phyloP scores from a whole-genome alignment of 30 jellyfish, hydroid and myxozoan species.

The Hydractinia echinata region DNA sequence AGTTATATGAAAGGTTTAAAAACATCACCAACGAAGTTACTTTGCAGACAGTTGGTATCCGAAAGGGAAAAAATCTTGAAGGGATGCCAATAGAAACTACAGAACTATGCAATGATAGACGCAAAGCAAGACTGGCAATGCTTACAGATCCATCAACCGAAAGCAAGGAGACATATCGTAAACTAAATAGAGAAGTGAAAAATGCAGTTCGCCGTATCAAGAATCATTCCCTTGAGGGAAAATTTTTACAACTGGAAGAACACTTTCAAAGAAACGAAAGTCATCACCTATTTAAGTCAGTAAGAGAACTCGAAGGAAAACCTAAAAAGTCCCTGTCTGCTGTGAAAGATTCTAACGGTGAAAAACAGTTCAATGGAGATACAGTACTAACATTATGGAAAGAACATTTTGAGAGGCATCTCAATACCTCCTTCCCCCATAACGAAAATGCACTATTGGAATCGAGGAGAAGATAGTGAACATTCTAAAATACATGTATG shows the following conservation, averaged over 20 bases:
- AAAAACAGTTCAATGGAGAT: not conserved
- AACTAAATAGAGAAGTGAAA: conserved; percentile 31
- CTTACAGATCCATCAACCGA: conserved; percentile 5
- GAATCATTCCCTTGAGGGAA: conserved; percentile 31
- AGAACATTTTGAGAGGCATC: not conserved
- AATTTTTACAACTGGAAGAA: not conserved
- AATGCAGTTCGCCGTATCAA: conserved; percentile 15
- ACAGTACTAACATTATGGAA: not conserved
- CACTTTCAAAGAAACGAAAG: not conserved
- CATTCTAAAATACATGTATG: not conserved
- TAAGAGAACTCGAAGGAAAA: conserved; percentile 5
- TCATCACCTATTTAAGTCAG: not conserved
- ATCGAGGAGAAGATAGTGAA: conserved; percentile 2
- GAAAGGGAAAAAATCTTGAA: not conserved
- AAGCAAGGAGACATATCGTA: conserved; percentile 4
- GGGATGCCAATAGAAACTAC: not conserved
- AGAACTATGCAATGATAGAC: not conserved
- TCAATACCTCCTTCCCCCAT: no score
- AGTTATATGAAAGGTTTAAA: not conserved
- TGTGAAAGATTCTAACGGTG: not conserved
- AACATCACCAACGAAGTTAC: conserved; percentile 3
- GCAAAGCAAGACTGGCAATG: not conserved
- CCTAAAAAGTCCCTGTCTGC: not conserved
- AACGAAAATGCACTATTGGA: no score
- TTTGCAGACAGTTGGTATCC: not conserved